Conservation (phyloP, 2,113 vertebrate genomes). For the Eublepharis macularius region DNA sequence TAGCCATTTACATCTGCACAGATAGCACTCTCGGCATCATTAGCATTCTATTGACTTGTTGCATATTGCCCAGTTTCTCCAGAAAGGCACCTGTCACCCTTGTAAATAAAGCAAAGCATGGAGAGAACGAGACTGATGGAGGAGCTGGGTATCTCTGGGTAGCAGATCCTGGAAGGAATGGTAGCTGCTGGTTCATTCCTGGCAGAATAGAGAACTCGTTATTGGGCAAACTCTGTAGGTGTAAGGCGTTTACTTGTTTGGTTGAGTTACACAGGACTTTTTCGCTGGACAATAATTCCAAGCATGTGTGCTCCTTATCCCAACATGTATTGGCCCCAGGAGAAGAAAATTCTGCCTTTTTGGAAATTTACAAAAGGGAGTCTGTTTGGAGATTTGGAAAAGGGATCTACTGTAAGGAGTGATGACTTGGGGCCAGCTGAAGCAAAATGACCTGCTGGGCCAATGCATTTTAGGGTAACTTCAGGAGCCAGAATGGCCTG, state of each 20-base stretch:
- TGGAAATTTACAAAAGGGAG: neutral
- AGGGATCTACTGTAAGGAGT: neutral
- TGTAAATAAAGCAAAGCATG: neutral
- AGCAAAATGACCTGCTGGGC: neutral
- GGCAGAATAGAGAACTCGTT: neutral
- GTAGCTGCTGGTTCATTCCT: neutral
- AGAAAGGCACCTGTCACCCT: neutral
- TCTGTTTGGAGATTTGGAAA: neutral
- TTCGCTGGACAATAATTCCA: neutral
- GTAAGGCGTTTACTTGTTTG: neutral
- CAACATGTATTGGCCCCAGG: neutral
- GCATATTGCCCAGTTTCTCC: neutral
- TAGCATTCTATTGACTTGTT: neutral
- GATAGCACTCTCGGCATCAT: neutral
- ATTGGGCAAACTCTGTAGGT: neutral
- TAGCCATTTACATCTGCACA: neutral
- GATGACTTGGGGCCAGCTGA: neutral
- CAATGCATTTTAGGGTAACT: neutral
- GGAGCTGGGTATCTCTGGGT: neutral
- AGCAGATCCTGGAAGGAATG: neutral
- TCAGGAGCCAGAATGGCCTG: neutral
- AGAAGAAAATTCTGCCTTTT: neutral
- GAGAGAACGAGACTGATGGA: neutral
- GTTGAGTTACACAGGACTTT: neutral
- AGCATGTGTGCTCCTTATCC: no score